Evolutionary conservation across 2,888 invertebrate genomes (phyloP).

Genomic region (Stenchaetothrips biformis): DNA sequence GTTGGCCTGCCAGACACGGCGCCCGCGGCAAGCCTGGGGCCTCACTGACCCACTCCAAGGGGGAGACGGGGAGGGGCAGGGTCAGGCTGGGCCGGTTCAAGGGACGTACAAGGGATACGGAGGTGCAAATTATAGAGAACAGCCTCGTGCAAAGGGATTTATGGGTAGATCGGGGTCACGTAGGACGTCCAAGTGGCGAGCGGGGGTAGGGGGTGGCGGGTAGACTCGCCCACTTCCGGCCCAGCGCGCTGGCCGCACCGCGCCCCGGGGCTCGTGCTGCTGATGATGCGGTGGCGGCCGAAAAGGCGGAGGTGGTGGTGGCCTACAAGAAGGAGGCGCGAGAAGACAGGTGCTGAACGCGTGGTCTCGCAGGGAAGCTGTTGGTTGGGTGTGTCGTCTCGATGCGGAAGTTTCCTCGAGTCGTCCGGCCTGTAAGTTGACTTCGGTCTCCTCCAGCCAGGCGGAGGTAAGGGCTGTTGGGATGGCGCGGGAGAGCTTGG

Average conservation of each 20-base stretch:
- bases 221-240: neutral
- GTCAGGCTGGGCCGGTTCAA: neutral
- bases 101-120: neutral
- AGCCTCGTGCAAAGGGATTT: neutral
- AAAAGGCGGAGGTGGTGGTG: no score
- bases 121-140: conserved; percentile 1
- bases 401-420: no score
- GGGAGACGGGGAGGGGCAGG: no score
- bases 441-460: no score
- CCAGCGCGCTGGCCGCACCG: neutral
- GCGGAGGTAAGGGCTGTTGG: no score
- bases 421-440: no score
- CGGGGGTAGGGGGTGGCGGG: neutral
- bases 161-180: neutral
- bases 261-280: neutral
- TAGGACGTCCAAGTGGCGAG: neutral
- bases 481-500: no score
- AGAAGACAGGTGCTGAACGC: no score
- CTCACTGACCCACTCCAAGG: neutral
- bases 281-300: no score
- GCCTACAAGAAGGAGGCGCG: no score
- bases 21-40: neutral
- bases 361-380: no score
- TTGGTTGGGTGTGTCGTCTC: no score
- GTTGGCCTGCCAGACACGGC: neutral